These are phyloP conservation scores for Formica exsecta DNA, from an alignment of 1,140 invertebrate species.

Conservation along the genomic window DNA sequence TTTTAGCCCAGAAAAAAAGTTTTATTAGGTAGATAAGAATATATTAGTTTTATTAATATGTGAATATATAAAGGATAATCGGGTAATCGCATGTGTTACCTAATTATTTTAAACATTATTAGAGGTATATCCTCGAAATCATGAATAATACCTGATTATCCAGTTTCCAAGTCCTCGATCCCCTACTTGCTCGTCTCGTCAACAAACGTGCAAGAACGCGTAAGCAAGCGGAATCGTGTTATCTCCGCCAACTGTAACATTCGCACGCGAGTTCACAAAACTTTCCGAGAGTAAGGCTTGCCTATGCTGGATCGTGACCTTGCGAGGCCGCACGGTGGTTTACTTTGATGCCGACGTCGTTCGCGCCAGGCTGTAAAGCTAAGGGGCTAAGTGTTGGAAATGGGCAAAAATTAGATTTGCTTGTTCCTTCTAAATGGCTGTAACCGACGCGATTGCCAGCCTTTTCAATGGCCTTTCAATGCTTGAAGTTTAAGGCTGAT, in stretches of 20 bases:
- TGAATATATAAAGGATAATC: not conserved
- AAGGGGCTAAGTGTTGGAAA: constrained; percentile 45
- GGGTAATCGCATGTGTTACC: not conserved
- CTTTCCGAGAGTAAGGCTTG: constrained; percentile 51
- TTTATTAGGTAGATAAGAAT: not conserved
- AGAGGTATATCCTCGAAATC: not conserved
- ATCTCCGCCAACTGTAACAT: constrained; percentile 59
- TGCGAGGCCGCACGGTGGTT: constrained; percentile 47
- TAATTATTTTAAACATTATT: not conserved
- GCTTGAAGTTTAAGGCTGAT: not conserved
- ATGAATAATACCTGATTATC: not conserved
- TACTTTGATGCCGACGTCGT: constrained; percentile 1
- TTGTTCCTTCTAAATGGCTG: not conserved
- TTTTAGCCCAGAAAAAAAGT: not conserved
- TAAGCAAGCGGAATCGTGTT: constrained; percentile 40
- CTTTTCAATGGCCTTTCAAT: not conserved
- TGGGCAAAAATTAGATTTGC: constrained; percentile 53
- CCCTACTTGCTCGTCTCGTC: constrained; percentile 16
- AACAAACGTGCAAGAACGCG: constrained; percentile 40
- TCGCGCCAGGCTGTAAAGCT: not conserved
- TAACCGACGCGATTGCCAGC: constrained; percentile 14
- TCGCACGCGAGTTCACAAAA: constrained; percentile 67
- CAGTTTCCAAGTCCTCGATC: not conserved
- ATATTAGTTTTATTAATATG: not conserved
- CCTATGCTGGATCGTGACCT: constrained; percentile 61